Evolutionary conservation across 2,113 vertebrate genomes (phyloP), one percentile per base, ranked within the genome.

Genomic region (Calypte anna): DNA sequence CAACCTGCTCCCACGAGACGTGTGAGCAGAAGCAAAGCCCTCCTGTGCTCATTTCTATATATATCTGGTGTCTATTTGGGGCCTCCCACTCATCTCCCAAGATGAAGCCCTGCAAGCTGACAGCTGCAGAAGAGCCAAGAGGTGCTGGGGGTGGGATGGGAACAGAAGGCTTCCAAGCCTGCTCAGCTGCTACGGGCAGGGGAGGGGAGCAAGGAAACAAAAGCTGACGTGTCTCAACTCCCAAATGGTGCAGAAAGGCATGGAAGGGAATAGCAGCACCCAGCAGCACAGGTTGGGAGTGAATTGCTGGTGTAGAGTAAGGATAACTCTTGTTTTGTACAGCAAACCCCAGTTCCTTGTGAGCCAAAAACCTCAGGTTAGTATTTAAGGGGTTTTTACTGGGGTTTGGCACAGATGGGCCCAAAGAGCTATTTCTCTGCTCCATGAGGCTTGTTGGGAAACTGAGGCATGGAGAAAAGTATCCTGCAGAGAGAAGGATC

Each of bases 111-210:
- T 33, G 79, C 3, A 73, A 69, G 92, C 84, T 94, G 95, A 88
- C 91, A 95, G 96, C 91, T 96, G 93, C 75, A 14, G 88, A n/a
- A 82, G 86, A 95, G 95, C 89, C 19, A 22, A 57, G 88, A 90
- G 94, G 92, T 76, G 93, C 73, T 4, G 73, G 81, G 77, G 81
- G 87, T 88, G 90, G 61, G 43, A 88, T 27, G 85, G 92, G 43
- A 94, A 94, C 91, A 97, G 95, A 96, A 86, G 96, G 90, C 88
- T 95, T 70, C 3, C 7, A 69, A 92, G 94, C 44, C 90, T 93
- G 82, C 67, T 92, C 78, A 87, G 88, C 94, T 95, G 93, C 95
- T 80, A 62, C 33, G 20, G 91, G 83, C 55, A 79, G 38, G 55
- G 83, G 77, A 68, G 67, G 58, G 91, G 66, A 62, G 54, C 62